Evolutionary conservation across 2,888 invertebrate species (phyloP).

Genomic region (Pachycephus smyrnensis): DNA sequence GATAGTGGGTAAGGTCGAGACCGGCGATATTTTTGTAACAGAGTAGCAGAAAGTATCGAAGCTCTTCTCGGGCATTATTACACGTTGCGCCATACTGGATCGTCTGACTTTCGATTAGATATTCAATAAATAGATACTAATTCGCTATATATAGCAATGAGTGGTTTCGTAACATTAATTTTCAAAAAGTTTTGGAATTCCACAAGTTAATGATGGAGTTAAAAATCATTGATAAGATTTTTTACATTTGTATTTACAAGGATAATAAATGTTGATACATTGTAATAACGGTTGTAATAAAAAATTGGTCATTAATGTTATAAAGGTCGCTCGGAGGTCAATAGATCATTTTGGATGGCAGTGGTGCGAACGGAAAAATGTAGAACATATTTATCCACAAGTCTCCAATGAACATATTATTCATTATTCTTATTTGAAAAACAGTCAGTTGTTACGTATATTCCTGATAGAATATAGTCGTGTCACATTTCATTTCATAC

Average conservation of each 20-base stretch:
- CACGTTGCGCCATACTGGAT: background rate
- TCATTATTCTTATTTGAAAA: background rate
- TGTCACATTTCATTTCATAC: background rate
- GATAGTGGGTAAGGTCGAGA: slow-evolving; percentile 55
- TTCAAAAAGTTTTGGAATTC: background rate
- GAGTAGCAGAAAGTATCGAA: slow-evolving; percentile 45
- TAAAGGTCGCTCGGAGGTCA: background rate
- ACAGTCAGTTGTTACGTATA: background rate
- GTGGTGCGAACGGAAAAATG: background rate
- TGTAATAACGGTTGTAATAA: slow-evolving; percentile 4
- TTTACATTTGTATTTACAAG: slow-evolving; percentile 52
- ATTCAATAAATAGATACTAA: background rate
- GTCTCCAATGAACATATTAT: background rate
- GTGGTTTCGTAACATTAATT: background rate
- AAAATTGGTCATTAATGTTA: slow-evolving; percentile 40
- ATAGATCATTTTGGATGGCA: background rate
- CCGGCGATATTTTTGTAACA: slow-evolving; percentile 55
- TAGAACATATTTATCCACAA: background rate
- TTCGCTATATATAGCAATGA: background rate
- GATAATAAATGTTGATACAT: slow-evolving; percentile 36
- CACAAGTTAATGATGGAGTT: background rate
- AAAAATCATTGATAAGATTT: slow-evolving; percentile 15
- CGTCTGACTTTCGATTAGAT: slow-evolving; percentile 11
- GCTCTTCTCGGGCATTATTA: slow-evolving; percentile 3
- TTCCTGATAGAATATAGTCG: background rate